Conservation (phyloP, 1,140 invertebrate species). For the Lordiphosa collinella region DNA sequence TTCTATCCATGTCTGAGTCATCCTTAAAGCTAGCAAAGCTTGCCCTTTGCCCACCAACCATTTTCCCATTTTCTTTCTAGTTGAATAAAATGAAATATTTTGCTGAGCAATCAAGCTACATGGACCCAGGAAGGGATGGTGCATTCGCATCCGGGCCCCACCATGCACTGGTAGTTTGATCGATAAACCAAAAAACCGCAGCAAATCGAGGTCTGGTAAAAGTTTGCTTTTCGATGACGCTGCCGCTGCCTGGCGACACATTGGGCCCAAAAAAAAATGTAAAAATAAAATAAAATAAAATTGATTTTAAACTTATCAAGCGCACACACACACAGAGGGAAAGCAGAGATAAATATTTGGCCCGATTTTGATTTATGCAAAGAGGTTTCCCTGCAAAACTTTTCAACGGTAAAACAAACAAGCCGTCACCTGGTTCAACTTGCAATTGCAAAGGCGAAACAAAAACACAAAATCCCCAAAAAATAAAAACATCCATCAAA, state of each 20-base stretch:
- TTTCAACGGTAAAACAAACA: no score
- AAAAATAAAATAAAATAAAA: slow-evolving; percentile 10
- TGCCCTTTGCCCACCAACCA: not conserved
- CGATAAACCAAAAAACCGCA: slow-evolving; percentile 32
- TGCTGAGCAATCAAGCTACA: slow-evolving; percentile 48
- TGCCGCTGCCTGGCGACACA: slow-evolving; percentile 31
- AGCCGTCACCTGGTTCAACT: no score
- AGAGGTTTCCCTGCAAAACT: slow-evolving; percentile 1
- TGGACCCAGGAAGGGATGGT: slow-evolving; percentile 11
- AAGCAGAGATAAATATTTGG: slow-evolving; percentile 7
- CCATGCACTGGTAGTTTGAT: slow-evolving; percentile 44
- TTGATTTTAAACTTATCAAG: slow-evolving; percentile 50
- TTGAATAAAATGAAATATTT: slow-evolving; percentile 46
- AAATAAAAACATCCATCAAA: slow-evolving; percentile 36
- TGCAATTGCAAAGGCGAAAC: slow-evolving; percentile 31
- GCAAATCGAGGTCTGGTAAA: slow-evolving; percentile 32
- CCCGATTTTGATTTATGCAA: slow-evolving; percentile 40
- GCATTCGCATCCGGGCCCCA: slow-evolving; percentile 14
- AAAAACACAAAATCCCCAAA: slow-evolving; percentile 27
- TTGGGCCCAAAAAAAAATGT: slow-evolving; percentile 17
- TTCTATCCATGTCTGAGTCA: slow-evolving; percentile 3
- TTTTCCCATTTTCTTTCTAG: slow-evolving; percentile 19
- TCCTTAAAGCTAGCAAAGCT: not conserved
- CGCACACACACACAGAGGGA: not conserved
- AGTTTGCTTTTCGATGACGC: slow-evolving; percentile 1